Percentiles rank a stretch among this genome's conserved stretches.
These are phyloP conservation scores for Oscheius sp. DNA, from an alignment of 1,140 invertebrate genomes.

Conservation along the genomic window DNA sequence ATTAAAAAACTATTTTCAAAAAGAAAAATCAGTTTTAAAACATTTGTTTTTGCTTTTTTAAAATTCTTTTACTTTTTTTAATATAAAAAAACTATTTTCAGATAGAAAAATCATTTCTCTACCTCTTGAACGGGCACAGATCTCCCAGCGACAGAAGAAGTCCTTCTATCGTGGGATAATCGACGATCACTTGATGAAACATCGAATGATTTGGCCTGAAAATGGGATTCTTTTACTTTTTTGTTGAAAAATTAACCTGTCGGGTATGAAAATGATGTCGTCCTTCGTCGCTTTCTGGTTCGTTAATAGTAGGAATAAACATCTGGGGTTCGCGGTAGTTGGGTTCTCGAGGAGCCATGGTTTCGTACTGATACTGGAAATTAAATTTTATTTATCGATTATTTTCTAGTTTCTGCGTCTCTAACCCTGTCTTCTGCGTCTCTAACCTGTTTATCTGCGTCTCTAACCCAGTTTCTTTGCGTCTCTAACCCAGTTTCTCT, in stretches of 20 bases:
- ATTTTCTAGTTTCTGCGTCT: no score
- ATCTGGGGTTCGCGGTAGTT: neutral
- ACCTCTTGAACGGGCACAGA: neutral
- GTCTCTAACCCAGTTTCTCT: no score
- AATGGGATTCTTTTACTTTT: neutral
- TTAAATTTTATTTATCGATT: neutral
- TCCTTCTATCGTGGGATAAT: neutral
- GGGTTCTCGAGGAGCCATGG: neutral
- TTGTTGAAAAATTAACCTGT: no score
- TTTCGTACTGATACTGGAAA: neutral
- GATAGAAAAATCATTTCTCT: neutral
- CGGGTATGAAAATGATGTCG: neutral
- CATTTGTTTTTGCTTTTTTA: no score
- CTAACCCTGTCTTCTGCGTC: no score
- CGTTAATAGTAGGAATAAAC: neutral
- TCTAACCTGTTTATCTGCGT: no score
- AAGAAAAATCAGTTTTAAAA: no score
- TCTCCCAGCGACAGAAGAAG: neutral
- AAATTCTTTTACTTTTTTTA: no score
- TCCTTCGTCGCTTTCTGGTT: neutral
- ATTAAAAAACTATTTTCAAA: no score
- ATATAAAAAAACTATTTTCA: no score
- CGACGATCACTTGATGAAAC: neutral
- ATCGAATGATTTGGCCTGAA: constrained; percentile 5
- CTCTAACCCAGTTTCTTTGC: no score